phyloP scores from a whole-genome alignment of 1,140 invertebrate species.

The Drosophila lini region DNA sequence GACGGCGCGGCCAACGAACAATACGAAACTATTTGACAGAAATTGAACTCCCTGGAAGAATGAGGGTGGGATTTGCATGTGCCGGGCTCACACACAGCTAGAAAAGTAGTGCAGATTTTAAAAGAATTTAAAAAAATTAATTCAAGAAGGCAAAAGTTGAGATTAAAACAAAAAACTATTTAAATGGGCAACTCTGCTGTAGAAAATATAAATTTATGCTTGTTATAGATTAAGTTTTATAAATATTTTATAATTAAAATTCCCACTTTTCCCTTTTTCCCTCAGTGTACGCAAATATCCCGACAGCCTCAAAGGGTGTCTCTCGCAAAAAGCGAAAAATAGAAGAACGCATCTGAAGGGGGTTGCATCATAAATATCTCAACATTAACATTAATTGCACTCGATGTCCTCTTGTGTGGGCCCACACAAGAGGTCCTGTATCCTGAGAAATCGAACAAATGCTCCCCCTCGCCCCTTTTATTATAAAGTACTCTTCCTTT shows the following conservation, averaged over 20 bases:
- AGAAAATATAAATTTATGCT: too few species aligned
- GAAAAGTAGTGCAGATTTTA: neutral
- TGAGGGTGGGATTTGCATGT: conserved; percentile 43
- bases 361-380: conserved; percentile 83
- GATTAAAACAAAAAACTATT: neutral
- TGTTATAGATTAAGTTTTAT: too few species aligned
- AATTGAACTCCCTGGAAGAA: conserved; percentile 62
- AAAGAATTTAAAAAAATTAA: neutral
- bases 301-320: conserved; percentile 32
- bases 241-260: neutral
- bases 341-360: conserved; percentile 36
- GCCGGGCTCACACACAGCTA: neutral
- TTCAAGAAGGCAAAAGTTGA: neutral
- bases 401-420: conserved; percentile 84
- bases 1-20: conserved; percentile 29
- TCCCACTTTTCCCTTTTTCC: neutral
- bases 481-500: conserved; percentile 15
- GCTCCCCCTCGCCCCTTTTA: conserved; percentile 39
- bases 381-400: conserved; percentile 84
- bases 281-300: conserved; percentile 59
- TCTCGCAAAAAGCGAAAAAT: conserved; percentile 31
- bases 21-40: conserved; percentile 78
- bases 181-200: too few species aligned
- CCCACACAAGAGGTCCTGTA: conserved; percentile 69
- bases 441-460: conserved; percentile 80